Percentiles rank a stretch among this genome's conserved stretches.
phyloP scores from a whole-genome alignment of 2,113 vertebrate genomes.

The Todiramphus chloris region DNA sequence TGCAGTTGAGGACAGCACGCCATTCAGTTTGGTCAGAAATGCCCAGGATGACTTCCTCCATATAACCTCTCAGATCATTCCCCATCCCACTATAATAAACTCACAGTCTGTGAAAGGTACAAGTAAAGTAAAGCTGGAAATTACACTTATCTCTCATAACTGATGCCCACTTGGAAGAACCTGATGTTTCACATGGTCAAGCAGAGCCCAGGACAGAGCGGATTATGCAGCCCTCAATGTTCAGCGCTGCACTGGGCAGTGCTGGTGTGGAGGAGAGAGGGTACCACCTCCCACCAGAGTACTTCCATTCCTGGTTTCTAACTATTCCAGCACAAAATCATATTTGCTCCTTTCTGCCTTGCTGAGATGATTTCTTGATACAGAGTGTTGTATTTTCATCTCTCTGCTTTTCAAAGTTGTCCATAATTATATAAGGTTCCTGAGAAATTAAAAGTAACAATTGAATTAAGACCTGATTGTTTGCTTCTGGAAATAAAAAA shows the following conservation, averaged over 20 bases:
- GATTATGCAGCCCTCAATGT: background rate
- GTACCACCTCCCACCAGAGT: background rate
- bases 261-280: background rate
- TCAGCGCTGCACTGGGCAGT: background rate
- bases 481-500: background rate
- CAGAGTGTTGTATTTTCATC: background rate
- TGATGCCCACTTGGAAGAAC: background rate
- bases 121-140: background rate
- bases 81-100: background rate
- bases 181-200: background rate
- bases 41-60: rapidly evolving
- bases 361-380: background rate
- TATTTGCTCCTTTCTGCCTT: background rate
- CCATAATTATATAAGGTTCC: background rate
- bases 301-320: background rate
- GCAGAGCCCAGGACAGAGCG: background rate
- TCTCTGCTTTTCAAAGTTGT: background rate
- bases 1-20: background rate
- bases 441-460: background rate
- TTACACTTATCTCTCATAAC: background rate
- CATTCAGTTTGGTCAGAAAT: background rate
- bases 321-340: background rate
- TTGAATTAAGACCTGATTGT: background rate
- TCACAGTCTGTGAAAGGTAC: background rate
- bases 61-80: background rate